Percentiles rank a stretch among this genome's conserved stretches.
These are phyloP conservation scores for Thunnus thynnus DNA, from an alignment of 2,113 vertebrate species.

Conservation along the genomic window DNA sequence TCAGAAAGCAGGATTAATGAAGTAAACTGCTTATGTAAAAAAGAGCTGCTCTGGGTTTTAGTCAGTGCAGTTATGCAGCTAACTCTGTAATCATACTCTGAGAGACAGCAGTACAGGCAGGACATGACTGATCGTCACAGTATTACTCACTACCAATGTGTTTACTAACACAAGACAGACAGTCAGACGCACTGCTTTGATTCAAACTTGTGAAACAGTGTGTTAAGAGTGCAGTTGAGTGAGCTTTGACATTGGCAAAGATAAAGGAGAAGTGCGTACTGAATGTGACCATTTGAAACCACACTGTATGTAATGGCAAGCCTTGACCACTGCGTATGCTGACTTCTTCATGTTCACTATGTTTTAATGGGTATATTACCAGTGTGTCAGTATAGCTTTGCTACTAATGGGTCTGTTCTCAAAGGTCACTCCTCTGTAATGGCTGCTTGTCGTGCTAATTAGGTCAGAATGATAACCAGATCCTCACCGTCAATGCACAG, in stretches of 20 bases:
- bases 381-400: conserved; percentile 11
- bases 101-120: conserved; percentile 9
- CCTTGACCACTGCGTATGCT: not conserved
- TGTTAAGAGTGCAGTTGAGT: conserved; percentile 3
- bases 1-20: not conserved
- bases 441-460: conserved; percentile 59
- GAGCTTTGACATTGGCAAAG: not conserved
- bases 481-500: conserved; percentile 47
- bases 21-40: no score
- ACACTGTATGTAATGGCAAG: not conserved
- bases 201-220: conserved; percentile 24
- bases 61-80: not conserved
- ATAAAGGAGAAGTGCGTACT: not conserved
- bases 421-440: conserved; percentile 58
- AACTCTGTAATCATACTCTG: not conserved
- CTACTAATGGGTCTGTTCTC: conserved; percentile 54
- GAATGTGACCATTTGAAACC: not conserved
- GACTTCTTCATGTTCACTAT: conserved; percentile 19
- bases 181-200: conserved; percentile 21
- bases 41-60: conserved; percentile 2
- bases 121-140: conserved; percentile 9
- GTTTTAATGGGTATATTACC: conserved; percentile 30
- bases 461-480: conserved; percentile 57
- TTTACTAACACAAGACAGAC: conserved; percentile 4
- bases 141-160: not conserved